Conservation (phyloP, 2,797 vertebrate species). For the Typhlichthys eigenmanni region DNA sequence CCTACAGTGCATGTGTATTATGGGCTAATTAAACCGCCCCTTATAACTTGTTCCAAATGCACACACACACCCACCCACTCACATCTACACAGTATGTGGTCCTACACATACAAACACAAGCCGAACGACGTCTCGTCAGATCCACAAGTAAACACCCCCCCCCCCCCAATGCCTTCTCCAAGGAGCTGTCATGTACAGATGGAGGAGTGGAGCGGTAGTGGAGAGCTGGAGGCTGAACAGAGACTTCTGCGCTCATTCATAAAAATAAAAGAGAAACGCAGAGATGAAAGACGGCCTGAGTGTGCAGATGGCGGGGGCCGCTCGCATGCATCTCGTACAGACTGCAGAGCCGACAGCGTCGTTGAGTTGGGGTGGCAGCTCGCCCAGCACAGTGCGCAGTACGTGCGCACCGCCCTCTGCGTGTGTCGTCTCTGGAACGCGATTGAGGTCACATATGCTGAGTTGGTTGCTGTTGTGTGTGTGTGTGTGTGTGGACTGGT, state of each 20-base stretch:
- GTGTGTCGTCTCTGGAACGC: conserved; percentile 8
- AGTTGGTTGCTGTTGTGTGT: conserved; percentile 10
- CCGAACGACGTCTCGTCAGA: no score
- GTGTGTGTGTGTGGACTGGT: no score
- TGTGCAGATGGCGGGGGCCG: conserved; percentile 35
- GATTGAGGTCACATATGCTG: conserved; percentile 19
- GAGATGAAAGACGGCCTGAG: conserved; percentile 43
- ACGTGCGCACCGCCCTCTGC: conserved; percentile 1
- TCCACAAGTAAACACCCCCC: neutral
- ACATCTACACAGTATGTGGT: conserved; percentile 42
- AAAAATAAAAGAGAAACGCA: conserved; percentile 50
- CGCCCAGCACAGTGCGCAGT: neutral
- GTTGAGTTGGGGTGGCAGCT: conserved; percentile 21
- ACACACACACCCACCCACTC: conserved; percentile 10
- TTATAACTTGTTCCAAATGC: neutral
- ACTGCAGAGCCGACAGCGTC: conserved; percentile 27
- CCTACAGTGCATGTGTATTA: neutral
- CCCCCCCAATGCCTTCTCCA: conserved; percentile 30
- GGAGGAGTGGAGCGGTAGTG: conserved; percentile 44
- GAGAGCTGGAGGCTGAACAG: conserved; percentile 56
- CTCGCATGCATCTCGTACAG: conserved; percentile 10
- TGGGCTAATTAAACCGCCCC: neutral
- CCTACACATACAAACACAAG: neutral
- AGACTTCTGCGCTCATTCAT: conserved; percentile 57
- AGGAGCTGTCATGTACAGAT: conserved; percentile 54